Base-by-base conservation (phyloP, 2,888 invertebrate species). In the Biston betularia region DNA sequence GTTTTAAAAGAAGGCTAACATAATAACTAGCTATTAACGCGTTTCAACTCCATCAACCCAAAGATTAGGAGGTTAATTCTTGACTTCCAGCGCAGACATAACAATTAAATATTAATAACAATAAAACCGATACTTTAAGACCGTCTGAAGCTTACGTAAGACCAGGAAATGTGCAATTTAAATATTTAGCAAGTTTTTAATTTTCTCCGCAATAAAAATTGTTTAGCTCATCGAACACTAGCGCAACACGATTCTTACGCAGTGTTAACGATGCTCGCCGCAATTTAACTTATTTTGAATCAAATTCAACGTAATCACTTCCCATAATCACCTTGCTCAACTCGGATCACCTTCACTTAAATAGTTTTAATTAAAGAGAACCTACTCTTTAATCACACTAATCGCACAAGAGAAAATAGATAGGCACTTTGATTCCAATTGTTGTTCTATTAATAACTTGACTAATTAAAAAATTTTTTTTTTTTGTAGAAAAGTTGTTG, bases 191-290 rank as follows among this genome's bases (percentile, higher is more conserved):
- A 62, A 56, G 15, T 62, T 66, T 58, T 66, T 61, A 61, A 65
- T 65, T 62, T 62, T 62, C 42, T 35, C 44, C 40, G 46, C 42
- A 57, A 53, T 48, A 57, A 68, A 68, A 65, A 49, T 56, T 70
- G 63, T 61, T 59, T 55, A 63, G 34, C 65, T 72, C 65, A 68
- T 69, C 63, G 52, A 65, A 69, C 61, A 68, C 58, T 63, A 59
- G 50, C 60, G 65, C 60, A 65, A 65, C 56, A 14, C 38, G 12
- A 60, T 60, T 71, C 48, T 71, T 65, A 55, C 64, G 38, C 49
- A 44, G 45, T 38, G 38, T 40, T 55, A 65, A 59, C 60, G 55
- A 54, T 60, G 45, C 33, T 42, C 24, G 10, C 33, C 2, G 42
- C 35, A 33, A 53, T 40, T 45, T 44, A 14, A 35, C 34, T 53